phyloP scores from a whole-genome alignment of 2,888 invertebrate species.

The Glaucopsyche alexis region DNA sequence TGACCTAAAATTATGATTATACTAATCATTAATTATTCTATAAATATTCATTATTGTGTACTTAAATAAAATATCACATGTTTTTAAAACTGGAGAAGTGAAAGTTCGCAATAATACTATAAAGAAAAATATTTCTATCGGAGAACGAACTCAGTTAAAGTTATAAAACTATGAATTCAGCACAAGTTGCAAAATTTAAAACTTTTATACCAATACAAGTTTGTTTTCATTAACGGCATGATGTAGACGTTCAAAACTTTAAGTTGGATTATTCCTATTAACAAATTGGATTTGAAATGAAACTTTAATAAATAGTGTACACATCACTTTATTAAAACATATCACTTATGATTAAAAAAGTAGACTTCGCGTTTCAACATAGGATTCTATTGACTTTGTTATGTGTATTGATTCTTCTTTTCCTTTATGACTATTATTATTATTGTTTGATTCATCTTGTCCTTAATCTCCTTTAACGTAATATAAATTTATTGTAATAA shows the following conservation, averaged over 20 bases:
- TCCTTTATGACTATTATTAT: background rate
- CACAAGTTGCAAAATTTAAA: background rate
- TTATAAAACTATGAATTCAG: background rate
- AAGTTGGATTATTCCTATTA: background rate
- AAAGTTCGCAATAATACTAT: background rate
- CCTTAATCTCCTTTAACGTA: background rate
- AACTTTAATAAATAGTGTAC: background rate
- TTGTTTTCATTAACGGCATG: background rate
- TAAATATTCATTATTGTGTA: too few relatives aligned
- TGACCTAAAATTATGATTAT: too few relatives aligned
- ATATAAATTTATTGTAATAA: background rate
- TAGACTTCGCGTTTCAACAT: background rate
- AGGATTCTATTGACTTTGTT: background rate
- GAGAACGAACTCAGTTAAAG: background rate
- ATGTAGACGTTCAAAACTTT: background rate
- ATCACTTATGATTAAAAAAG: conserved; percentile 1
- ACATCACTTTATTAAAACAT: conserved; percentile 14
- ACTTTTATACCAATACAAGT: background rate
- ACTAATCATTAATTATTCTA: too few relatives aligned
- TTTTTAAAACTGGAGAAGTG: too few relatives aligned
- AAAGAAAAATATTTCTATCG: background rate
- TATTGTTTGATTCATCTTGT: background rate
- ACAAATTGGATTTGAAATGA: conserved; percentile 14
- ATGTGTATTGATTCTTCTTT: background rate
- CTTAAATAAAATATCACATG: too few relatives aligned